Evolutionary conservation across 2,113 vertebrate species (phyloP).

Genomic region (Macrotus californicus): DNA sequence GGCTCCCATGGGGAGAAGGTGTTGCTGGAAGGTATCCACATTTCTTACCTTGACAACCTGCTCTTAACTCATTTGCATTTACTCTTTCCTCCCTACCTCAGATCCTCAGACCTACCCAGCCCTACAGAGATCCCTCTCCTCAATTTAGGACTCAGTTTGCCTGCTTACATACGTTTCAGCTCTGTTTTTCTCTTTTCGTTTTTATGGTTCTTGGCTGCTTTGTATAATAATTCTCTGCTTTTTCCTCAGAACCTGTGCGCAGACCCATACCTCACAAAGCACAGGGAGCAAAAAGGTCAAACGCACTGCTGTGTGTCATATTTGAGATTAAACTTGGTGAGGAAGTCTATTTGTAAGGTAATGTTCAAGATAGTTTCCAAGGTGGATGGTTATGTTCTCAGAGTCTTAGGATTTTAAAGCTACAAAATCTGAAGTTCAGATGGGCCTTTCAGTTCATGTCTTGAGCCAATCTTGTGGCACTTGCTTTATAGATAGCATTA

Average conservation of each 20-base stretch:
- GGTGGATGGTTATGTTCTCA: background rate
- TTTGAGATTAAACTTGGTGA: background rate
- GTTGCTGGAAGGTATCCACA: background rate
- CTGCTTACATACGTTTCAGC: background rate
- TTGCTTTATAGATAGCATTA: background rate
- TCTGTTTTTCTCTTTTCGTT: background rate
- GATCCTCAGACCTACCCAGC: background rate
- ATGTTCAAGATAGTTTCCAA: background rate
- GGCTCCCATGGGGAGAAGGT: background rate
- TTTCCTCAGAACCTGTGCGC: background rate
- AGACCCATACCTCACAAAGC: background rate
- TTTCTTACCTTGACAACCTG: background rate
- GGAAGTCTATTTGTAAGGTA: background rate
- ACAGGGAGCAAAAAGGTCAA: background rate
- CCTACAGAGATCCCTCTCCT: background rate
- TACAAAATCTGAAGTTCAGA: background rate
- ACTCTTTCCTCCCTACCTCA: background rate
- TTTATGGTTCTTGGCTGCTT: background rate
- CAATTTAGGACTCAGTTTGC: background rate
- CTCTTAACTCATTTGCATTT: background rate
- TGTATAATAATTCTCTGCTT: background rate
- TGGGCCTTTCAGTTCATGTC: fast-evolving
- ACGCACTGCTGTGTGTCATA: background rate
- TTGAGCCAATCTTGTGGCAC: background rate
- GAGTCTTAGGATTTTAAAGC: background rate